These are phyloP conservation scores for Drosophila sordidapex DNA, from an alignment of 2,888 invertebrate genomes.

Conservation along the genomic window DNA sequence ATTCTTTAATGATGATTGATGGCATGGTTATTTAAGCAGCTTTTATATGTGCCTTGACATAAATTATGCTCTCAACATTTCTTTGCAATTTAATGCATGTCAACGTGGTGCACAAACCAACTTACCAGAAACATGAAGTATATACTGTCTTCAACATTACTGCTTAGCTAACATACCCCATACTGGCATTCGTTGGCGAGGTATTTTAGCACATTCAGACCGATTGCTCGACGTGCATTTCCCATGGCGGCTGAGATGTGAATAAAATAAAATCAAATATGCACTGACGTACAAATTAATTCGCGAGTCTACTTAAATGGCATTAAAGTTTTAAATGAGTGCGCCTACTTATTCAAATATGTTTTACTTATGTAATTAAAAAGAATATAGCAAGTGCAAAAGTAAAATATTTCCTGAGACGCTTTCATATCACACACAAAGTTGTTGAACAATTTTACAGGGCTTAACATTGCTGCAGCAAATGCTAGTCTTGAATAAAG, in stretches of 20 bases:
- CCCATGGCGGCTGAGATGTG: conserved; percentile 20
- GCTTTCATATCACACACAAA: conserved; percentile 9
- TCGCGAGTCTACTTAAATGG: conserved; percentile 39
- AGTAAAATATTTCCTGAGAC: conserved; percentile 33
- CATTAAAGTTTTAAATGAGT: conserved; percentile 39
- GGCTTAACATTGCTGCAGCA: background rate
- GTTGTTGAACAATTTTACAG: conserved; percentile 27
- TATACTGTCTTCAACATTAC: too few relatives aligned
- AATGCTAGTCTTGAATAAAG: background rate
- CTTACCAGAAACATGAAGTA: background rate
- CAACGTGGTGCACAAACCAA: background rate
- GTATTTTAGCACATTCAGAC: conserved; percentile 26
- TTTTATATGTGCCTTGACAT: conserved; percentile 29
- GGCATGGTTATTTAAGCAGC: background rate
- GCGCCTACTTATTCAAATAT: conserved; percentile 7
- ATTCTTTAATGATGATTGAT: background rate
- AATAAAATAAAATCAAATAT: too few relatives aligned
- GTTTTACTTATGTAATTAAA: background rate
- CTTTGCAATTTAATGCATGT: conserved; percentile 68
- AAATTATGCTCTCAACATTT: conserved; percentile 61
- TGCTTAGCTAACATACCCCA: too few relatives aligned
- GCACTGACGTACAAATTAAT: too few relatives aligned
- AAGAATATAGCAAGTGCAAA: conserved; percentile 25
- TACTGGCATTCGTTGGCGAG: background rate
- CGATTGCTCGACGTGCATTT: conserved; percentile 34